Evolutionary conservation across 2,113 vertebrate species (phyloP).

Genomic region (Opisthocomus hoazin): DNA sequence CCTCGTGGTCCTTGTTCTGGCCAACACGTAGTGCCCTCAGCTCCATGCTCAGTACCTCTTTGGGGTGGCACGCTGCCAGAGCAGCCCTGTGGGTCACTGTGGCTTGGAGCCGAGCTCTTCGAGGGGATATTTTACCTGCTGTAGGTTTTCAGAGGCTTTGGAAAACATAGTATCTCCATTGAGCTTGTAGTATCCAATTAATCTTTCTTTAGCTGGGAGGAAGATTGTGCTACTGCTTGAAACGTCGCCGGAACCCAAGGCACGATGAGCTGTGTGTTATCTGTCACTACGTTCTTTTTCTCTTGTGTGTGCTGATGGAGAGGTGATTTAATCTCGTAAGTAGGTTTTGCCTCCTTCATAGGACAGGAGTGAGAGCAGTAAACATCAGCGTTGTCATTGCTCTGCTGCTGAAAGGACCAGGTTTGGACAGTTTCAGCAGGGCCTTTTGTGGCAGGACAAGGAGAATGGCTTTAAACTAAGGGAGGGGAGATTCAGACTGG

Average conservation of each 20-base stretch:
- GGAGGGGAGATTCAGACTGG: too few relatives aligned
- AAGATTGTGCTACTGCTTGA: background rate
- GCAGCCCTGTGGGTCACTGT: too few relatives aligned
- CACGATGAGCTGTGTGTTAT: background rate
- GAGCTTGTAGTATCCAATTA: background rate
- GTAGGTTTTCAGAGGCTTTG: background rate
- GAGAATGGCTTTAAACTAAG: too few relatives aligned
- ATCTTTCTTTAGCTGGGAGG: background rate
- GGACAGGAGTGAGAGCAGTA: background rate
- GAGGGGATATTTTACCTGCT: background rate
- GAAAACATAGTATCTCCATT: background rate
- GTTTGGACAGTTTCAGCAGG: background rate
- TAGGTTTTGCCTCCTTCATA: background rate
- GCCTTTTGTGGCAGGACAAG: too few relatives aligned
- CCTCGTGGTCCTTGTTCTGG: background rate
- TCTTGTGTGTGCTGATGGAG: background rate
- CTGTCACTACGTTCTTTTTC: background rate
- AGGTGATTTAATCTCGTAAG: background rate
- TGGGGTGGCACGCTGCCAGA: rapidly evolving
- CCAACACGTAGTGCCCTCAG: background rate
- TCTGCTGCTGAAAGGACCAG: background rate
- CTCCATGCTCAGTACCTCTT: background rate
- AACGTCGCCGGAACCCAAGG: background rate
- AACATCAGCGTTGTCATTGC: rapidly evolving
- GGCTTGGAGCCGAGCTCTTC: rapidly evolving